A percentile compares a stretch with the other conserved stretches of the same genome.
phyloP scores from a whole-genome alignment of 2,113 vertebrate species.

The Tamias sibiricus region DNA sequence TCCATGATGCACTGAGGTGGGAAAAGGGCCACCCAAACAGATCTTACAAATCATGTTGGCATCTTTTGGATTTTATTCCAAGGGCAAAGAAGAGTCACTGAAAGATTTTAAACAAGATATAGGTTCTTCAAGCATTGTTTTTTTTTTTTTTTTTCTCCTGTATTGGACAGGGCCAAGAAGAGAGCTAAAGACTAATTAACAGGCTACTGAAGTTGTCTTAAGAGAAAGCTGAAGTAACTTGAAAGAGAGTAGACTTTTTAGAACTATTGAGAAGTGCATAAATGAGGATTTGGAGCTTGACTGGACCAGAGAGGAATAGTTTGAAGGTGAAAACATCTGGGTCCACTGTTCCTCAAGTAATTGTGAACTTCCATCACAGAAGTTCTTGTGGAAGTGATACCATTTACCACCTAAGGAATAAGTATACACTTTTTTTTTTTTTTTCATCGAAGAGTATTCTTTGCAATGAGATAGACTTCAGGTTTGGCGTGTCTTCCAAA shows the following conservation, averaged over 20 bases:
- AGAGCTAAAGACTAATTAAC: not conserved
- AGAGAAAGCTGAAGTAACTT: not conserved
- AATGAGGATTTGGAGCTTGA: not conserved
- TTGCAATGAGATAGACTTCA: not conserved
- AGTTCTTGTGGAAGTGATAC: not conserved
- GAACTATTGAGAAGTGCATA: not conserved
- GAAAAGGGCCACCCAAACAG: not conserved
- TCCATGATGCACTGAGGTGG: accelerated
- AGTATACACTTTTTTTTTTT: no score
- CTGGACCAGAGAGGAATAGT: not conserved
- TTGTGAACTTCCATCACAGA: not conserved
- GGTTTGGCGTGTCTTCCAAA: not conserved
- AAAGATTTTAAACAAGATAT: not conserved
- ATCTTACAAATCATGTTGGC: no score
- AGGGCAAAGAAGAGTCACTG: not conserved
- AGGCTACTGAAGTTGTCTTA: not conserved
- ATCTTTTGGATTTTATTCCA: slow-evolving; percentile 21
- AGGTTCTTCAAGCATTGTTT: no score
- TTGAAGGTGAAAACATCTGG: not conserved
- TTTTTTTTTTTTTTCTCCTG: not conserved
- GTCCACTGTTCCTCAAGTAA: not conserved
- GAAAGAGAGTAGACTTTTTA: not conserved
- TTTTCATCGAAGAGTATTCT: not conserved
- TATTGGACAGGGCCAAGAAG: not conserved
- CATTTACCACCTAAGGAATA: not conserved